These are phyloP conservation scores for Plagiodera versicolora DNA, from an alignment of 2,888 invertebrate genomes.

Conservation along the genomic window DNA sequence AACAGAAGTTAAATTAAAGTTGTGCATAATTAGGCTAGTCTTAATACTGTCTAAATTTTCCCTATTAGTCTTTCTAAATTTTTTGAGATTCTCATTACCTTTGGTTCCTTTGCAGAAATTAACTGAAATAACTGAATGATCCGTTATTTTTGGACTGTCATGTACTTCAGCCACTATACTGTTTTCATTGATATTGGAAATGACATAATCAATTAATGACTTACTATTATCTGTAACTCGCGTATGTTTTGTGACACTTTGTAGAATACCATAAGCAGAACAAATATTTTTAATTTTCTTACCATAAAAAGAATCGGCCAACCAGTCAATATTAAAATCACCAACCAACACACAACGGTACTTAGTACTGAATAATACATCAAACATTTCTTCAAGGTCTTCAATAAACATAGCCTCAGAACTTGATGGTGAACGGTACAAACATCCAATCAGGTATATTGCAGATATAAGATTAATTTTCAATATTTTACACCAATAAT, in stretches of 20 bases:
- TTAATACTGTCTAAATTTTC: background rate
- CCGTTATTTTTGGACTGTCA: background rate
- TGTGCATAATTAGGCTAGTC: background rate
- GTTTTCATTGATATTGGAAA: background rate
- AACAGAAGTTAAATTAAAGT: slow-evolving; percentile 8
- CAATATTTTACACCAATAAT: slow-evolving; percentile 1
- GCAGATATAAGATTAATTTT: slow-evolving; percentile 2
- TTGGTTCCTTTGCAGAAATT: no score
- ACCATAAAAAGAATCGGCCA: background rate
- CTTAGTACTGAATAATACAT: background rate
- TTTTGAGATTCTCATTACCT: background rate
- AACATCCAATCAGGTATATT: background rate
- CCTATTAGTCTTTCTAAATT: background rate
- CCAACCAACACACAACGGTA: slow-evolving; percentile 4
- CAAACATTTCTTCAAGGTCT: background rate
- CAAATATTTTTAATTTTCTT: background rate
- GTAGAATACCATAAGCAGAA: no score
- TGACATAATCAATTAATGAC: slow-evolving; percentile 1
- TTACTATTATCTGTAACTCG: background rate
- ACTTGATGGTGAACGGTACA: slow-evolving; percentile 6
- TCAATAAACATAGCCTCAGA: background rate
- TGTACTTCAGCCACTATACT: slow-evolving; percentile 5
- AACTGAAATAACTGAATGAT: no score
- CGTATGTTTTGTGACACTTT: background rate
- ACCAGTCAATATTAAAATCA: slow-evolving; percentile 1